phyloP scores from a whole-genome alignment of 2,113 vertebrate genomes.

The Andinoacara biseriatus region DNA sequence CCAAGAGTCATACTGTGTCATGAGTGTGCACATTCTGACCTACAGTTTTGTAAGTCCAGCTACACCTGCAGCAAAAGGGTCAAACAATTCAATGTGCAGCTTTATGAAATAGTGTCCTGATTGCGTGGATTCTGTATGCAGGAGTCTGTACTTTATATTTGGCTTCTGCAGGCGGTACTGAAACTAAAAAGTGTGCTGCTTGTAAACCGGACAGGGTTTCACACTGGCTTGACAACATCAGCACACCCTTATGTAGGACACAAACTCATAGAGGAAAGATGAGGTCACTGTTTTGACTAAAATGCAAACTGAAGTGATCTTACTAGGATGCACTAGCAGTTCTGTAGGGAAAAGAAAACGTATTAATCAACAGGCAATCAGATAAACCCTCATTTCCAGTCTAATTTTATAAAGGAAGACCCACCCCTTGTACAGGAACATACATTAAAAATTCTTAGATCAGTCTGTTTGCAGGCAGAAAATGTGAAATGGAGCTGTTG shows the following conservation, averaged over 20 bases:
- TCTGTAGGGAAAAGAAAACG: background rate
- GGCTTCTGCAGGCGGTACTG: slow-evolving; percentile 41
- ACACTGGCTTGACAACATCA: slow-evolving; percentile 55
- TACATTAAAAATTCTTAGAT: background rate
- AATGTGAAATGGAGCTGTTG: background rate
- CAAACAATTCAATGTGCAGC: background rate
- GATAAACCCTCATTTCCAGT: background rate
- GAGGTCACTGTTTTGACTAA: background rate
- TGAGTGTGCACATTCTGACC: background rate
- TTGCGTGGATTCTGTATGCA: background rate
- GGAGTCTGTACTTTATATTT: background rate
- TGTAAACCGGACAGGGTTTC: slow-evolving; percentile 39
- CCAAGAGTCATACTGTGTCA: too few species aligned
- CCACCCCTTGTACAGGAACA: too few species aligned
- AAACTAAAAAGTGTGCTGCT: background rate
- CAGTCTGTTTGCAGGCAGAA: background rate
- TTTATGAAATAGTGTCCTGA: too few species aligned
- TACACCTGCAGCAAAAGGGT: background rate
- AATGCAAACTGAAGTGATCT: background rate
- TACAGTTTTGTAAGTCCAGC: background rate
- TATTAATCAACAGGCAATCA: background rate
- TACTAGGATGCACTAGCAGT: background rate
- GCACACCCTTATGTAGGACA: background rate
- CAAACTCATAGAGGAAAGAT: background rate
- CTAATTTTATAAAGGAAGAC: background rate